phyloP scores from a whole-genome alignment of 2,888 invertebrate species.

The Coremacera marginata region DNA sequence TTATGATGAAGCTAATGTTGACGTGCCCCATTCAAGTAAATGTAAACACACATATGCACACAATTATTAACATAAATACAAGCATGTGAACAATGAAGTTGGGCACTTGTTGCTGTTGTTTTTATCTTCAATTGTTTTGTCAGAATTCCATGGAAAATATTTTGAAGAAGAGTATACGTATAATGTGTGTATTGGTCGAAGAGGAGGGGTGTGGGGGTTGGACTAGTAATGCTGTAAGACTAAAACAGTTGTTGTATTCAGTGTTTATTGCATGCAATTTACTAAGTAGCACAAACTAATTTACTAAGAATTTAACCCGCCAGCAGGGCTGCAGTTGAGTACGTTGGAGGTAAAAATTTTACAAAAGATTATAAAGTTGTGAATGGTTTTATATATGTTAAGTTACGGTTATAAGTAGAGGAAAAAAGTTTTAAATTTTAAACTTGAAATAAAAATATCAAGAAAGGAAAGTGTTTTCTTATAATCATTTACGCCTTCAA shows the following conservation, averaged over 20 bases:
- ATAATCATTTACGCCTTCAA: no score
- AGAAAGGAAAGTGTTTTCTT: no score
- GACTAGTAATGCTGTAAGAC: neutral
- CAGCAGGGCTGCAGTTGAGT: neutral
- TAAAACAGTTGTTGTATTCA: neutral
- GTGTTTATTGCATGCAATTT: constrained; percentile 15
- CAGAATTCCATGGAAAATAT: neutral
- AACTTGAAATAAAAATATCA: no score
- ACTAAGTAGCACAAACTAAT: constrained; percentile 28
- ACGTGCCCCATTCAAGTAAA: neutral
- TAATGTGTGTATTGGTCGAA: neutral
- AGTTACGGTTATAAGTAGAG: no score
- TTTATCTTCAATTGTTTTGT: constrained; percentile 32
- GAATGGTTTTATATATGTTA: no score
- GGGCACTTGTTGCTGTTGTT: constrained; percentile 4
- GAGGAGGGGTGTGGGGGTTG: neutral
- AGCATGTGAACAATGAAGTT: neutral
- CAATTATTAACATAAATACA: neutral
- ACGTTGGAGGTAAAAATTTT: neutral
- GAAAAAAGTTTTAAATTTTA: no score
- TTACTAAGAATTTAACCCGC: neutral
- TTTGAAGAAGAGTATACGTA: neutral
- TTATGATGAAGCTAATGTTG: constrained; percentile 12
- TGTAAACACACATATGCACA: neutral
- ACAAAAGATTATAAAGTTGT: no score